A percentile compares a stretch with the other conserved stretches of the same genome.
phyloP scores from a whole-genome alignment of 2,113 vertebrate genomes.

The Ariopsis seemanni region DNA sequence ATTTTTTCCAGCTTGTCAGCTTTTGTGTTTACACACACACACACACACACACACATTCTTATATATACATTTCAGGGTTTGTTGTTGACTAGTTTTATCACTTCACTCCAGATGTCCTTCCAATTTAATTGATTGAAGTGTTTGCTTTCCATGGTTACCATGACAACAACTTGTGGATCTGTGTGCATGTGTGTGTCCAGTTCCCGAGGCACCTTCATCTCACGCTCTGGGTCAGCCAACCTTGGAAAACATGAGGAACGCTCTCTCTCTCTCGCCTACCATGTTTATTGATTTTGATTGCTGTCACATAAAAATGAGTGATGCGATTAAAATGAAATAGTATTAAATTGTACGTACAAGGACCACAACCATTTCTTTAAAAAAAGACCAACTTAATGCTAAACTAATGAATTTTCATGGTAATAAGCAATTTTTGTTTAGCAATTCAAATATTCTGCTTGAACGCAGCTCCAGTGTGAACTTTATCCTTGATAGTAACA shows the following conservation, averaged over 20 bases:
- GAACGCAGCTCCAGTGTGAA: not conserved
- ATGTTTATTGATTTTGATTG: not conserved
- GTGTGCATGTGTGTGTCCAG: conserved; percentile 22
- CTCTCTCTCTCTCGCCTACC: not conserved
- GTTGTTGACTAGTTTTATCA: conserved; percentile 28
- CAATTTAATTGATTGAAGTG: conserved; percentile 44
- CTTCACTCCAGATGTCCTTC: conserved; percentile 22
- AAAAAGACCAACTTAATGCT: not conserved
- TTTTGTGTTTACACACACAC: too few relatives aligned
- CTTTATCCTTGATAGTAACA: not conserved
- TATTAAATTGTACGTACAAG: not conserved
- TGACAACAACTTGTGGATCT: conserved; percentile 22
- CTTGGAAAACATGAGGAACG: conserved; percentile 18
- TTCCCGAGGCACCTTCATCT: conserved; percentile 14
- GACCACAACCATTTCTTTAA: not conserved
- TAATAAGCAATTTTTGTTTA: not conserved
- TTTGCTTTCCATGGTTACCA: conserved; percentile 38
- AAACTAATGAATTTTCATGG: not conserved
- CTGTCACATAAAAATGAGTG: not conserved
- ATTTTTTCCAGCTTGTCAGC: too few relatives aligned
- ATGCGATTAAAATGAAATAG: not conserved
- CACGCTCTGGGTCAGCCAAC: conserved; percentile 2
- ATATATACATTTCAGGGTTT: not conserved
- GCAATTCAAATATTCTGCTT: not conserved
- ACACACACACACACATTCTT: not conserved